A percentile compares a stretch with the other conserved stretches of the same genome.
Conservation (phyloP, 1,140 invertebrate genomes). For the Brachionus angularis region DNA sequence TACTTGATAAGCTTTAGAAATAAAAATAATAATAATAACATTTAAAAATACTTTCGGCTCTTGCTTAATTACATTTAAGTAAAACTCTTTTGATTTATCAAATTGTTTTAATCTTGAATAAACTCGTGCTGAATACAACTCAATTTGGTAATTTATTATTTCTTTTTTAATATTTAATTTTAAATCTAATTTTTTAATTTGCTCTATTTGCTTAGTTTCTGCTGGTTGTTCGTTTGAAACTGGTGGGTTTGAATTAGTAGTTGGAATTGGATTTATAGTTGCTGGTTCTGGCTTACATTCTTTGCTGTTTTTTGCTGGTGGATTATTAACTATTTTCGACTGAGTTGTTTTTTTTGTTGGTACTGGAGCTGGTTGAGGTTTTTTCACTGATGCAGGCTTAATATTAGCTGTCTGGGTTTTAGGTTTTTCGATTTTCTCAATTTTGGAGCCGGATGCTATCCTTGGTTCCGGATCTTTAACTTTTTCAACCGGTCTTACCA, state of each 20-base stretch:
- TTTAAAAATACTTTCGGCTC: conserved; percentile 18
- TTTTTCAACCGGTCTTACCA: too few relatives aligned
- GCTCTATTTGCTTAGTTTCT: neutral
- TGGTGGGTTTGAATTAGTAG: neutral
- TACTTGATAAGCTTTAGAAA: neutral
- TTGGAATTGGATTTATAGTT: neutral
- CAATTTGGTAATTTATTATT: neutral
- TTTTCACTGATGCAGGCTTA: neutral
- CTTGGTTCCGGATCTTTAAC: too few relatives aligned
- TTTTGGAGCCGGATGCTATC: too few relatives aligned
- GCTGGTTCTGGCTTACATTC: neutral
- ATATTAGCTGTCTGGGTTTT: neutral
- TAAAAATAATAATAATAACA: neutral
- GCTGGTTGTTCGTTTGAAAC: neutral
- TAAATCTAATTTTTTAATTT: neutral
- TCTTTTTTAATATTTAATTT: conserved; percentile 18
- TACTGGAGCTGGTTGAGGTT: too few relatives aligned
- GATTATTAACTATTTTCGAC: neutral
- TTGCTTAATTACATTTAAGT: conserved; percentile 18
- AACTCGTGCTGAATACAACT: conserved; percentile 2
- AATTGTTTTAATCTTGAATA: conserved; percentile 21
- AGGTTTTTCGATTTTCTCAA: too few relatives aligned
- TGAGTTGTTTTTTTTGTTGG: neutral
- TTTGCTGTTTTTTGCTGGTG: neutral
- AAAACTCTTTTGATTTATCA: conserved; percentile 16